Percentiles rank a stretch among this genome's conserved stretches.
phyloP scores from a whole-genome alignment of 2,797 vertebrate genomes.

The Catostomus latipinnis region DNA sequence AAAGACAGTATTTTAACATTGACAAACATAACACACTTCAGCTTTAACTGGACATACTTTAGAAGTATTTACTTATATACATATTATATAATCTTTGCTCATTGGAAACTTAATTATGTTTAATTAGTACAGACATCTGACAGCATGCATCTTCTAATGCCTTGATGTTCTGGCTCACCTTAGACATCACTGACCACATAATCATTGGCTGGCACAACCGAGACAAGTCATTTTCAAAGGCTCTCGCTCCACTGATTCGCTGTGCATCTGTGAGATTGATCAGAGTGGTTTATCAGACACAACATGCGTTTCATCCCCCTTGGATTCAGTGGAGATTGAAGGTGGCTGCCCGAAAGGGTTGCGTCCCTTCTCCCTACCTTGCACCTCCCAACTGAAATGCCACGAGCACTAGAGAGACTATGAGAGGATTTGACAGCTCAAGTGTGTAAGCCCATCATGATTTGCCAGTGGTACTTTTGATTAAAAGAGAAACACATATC shows the following conservation, averaged over 20 bases:
- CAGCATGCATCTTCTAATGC: slow-evolving; percentile 75
- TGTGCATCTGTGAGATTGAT: slow-evolving; percentile 86
- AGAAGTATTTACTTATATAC: slow-evolving; percentile 63
- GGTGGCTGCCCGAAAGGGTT: slow-evolving; percentile 75
- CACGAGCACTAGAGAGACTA: slow-evolving; percentile 53
- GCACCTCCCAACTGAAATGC: slow-evolving; percentile 65
- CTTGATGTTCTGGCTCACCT: slow-evolving; percentile 83
- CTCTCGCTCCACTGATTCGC: slow-evolving; percentile 81
- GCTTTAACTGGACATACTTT: background rate
- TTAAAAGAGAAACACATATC: slow-evolving; percentile 75
- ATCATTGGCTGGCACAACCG: slow-evolving; percentile 82
- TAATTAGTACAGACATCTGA: slow-evolving; percentile 82
- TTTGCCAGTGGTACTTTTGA: slow-evolving; percentile 76
- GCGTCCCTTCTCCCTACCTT: slow-evolving; percentile 71
- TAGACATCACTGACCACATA: slow-evolving; percentile 83
- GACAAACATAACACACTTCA: no score
- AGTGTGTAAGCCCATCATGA: slow-evolving; percentile 72
- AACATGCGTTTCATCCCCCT: slow-evolving; percentile 81
- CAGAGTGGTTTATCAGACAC: slow-evolving; percentile 86
- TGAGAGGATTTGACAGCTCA: slow-evolving; percentile 71
- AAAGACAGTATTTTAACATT: no score
- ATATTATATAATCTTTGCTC: slow-evolving; percentile 64
- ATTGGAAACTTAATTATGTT: slow-evolving; percentile 75
- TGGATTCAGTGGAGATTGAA: slow-evolving; percentile 71
- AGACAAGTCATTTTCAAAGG: slow-evolving; percentile 86